These are phyloP conservation scores for Megatriorchis doriae DNA, from an alignment of 2,113 vertebrate species.

Conservation along the genomic window DNA sequence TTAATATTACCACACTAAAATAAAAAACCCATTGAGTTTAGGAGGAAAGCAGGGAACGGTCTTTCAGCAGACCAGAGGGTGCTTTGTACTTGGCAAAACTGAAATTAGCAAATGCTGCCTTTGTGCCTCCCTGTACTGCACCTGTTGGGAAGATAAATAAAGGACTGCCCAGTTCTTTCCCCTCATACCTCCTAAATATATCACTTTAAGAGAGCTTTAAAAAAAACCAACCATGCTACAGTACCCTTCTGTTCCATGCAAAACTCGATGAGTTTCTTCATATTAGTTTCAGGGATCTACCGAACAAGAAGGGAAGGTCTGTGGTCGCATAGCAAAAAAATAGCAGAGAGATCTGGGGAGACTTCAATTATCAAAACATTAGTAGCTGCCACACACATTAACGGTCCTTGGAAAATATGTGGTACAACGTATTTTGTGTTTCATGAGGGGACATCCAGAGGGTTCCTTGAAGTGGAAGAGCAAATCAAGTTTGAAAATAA, in stretches of 20 bases:
- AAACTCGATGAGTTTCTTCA: not conserved
- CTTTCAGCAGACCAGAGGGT: not conserved
- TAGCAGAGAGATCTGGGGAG: not conserved
- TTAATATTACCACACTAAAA: not conserved
- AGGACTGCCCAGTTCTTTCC: constrained; percentile 70
- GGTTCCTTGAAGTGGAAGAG: not conserved
- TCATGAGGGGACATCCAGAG: not conserved
- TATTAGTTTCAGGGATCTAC: not conserved
- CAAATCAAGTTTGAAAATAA: not conserved
- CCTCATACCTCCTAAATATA: constrained; percentile 75
- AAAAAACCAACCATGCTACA: not conserved
- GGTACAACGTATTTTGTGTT: not conserved
- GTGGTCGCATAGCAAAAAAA: not conserved
- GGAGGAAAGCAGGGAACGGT: not conserved
- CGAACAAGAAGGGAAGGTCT: not conserved
- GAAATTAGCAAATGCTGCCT: constrained; percentile 52
- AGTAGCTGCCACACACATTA: not conserved
- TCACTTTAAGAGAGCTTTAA: constrained; percentile 60
- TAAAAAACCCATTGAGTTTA: not conserved
- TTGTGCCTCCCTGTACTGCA: constrained; percentile 61
- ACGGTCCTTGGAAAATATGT: not conserved
- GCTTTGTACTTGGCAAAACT: constrained; percentile 57
- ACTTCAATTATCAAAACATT: not conserved
- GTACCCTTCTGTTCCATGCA: not conserved
- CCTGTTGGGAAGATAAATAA: constrained; percentile 81